Evolutionary conservation across 2,888 invertebrate species (phyloP).

Genomic region (Hesperia comma): DNA sequence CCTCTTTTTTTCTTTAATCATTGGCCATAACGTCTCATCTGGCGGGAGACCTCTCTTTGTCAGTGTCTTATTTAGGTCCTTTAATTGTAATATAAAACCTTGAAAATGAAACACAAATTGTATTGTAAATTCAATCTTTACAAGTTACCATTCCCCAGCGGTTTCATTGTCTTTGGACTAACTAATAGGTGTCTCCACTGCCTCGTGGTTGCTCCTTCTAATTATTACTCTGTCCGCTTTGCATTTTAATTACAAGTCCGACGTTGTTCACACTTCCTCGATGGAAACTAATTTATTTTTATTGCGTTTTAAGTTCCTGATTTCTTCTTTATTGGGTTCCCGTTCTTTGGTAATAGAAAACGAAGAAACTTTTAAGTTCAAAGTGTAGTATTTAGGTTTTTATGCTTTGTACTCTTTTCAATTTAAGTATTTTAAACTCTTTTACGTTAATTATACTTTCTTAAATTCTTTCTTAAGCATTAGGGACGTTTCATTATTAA

Average conservation of each 20-base stretch:
- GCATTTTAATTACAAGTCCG: constrained; percentile 35
- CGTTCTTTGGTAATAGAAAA: neutral
- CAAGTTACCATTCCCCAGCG: neutral
- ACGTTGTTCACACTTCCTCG: constrained; percentile 15
- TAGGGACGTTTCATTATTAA: no score
- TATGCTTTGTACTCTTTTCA: no score
- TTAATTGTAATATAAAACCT: neutral
- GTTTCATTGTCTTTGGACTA: constrained; percentile 23
- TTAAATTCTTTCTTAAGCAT: no score
- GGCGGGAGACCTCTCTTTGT: no score
- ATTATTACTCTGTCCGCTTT: constrained; percentile 26
- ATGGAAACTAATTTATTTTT: constrained; percentile 23
- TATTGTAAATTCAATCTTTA: constrained; percentile 2
- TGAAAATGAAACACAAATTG: neutral
- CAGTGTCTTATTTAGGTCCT: no score
- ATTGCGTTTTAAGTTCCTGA: constrained; percentile 20
- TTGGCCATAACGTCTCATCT: no score
- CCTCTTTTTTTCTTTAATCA: no score
- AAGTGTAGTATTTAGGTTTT: neutral
- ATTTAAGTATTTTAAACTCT: no score
- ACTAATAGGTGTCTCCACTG: constrained; percentile 18
- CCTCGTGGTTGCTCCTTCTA: neutral
- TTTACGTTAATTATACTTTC: no score
- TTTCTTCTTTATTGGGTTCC: constrained; percentile 1
- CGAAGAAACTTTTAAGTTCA: neutral